Evolutionary conservation across 2,797 vertebrate species (phyloP), one percentile per base, ranked within the genome.

Genomic region (Momotus momota): DNA sequence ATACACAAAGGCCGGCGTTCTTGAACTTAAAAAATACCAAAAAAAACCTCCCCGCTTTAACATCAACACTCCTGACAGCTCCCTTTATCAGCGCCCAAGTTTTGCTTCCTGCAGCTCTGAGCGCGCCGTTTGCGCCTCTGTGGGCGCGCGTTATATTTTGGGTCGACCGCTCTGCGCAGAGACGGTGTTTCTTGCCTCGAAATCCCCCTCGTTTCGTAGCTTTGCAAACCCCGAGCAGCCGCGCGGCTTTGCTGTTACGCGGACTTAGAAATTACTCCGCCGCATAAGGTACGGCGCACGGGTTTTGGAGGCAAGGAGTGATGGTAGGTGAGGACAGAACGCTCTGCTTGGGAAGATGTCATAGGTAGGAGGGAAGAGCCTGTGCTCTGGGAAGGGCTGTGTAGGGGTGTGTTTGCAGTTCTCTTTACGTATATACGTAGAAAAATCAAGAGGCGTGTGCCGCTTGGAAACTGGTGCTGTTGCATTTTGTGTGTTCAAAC

Each of bases 11-110:
- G 81, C 22, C 7, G 61, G 41, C 35, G 66, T 48, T 94, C 69
- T 33, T 46, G 31, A 81, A 74, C 72, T 52, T 19, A 11, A 29
- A 88, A 35, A 35, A 35, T 35, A 35, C 35, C 35, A 81, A 64
- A 11, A 14, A 25, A 79, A 52, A 18, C 16, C 27, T 10, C 27
- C 35, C 35, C 16, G 17, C 51, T 96, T 88, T 96, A 74, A 70
- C 52, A 81, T 95, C 94, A 92, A 81, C 95, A 86, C 45, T 78
- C n/a, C 43, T 97, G 96, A 93, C 96, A 96, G 90, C n/a, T 74
- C 81, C 61, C 82, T 96, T 51, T 80, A 31, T 75, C 91, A 66
- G 84, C 2, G 0, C n/a, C 14, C 72, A 77, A 69, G 73, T 58
- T 96, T 90, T 33, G 88, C 91, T 96, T 96, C 95, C 95, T 94